These are phyloP conservation scores for Vidua macroura DNA, from an alignment of 2,113 vertebrate genomes.

Conservation along the genomic window DNA sequence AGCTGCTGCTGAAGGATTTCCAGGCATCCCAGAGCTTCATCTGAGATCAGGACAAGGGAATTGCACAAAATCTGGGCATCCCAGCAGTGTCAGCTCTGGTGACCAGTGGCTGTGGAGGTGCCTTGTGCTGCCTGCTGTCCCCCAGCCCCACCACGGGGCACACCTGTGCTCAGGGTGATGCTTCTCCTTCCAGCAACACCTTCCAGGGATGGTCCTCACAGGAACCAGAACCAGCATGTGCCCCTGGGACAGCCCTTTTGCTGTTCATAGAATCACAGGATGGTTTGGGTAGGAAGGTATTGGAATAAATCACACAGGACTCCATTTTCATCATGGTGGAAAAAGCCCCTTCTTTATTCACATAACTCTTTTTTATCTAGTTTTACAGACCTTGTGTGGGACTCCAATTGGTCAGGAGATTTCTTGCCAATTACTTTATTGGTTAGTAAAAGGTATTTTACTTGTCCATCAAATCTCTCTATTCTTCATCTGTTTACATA, in stretches of 20 bases:
- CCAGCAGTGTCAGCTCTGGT: background rate
- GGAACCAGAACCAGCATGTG: too few relatives aligned
- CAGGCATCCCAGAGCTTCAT: background rate
- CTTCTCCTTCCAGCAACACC: background rate
- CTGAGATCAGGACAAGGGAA: background rate
- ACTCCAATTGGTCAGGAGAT: background rate
- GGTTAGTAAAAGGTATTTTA: background rate
- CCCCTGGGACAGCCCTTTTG: background rate
- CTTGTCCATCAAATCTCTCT: background rate
- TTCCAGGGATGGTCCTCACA: background rate
- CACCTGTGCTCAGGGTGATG: accelerated
- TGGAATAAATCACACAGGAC: background rate
- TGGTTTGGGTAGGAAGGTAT: background rate
- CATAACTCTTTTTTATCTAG: background rate
- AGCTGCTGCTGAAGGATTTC: background rate
- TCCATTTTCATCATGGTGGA: background rate
- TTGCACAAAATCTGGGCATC: too few relatives aligned
- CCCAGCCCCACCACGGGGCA: background rate
- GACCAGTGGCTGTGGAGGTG: background rate
- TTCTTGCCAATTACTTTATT: background rate
- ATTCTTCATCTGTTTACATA: background rate
- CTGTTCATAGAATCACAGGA: accelerated
- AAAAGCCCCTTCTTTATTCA: background rate
- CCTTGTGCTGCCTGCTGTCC: background rate
- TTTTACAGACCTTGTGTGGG: background rate